phyloP scores from a whole-genome alignment of 1,140 invertebrate genomes.

The Plutomurus gul region DNA sequence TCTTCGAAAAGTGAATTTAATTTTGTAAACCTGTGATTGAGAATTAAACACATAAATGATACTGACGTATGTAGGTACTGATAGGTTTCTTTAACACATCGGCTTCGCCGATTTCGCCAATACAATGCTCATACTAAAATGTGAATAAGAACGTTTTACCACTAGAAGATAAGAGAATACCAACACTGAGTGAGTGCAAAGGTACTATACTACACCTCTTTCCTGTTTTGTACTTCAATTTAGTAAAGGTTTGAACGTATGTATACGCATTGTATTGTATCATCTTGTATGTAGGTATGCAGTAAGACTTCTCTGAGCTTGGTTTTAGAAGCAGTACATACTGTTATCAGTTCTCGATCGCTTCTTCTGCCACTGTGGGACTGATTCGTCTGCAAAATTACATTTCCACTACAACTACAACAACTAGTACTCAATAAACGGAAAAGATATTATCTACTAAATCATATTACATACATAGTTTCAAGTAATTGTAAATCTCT shows the following conservation, averaged over 20 bases:
- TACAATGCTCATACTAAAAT: too few relatives aligned
- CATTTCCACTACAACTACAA: not conserved
- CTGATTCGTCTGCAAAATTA: not conserved
- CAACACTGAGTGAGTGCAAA: too few relatives aligned
- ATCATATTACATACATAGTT: not conserved
- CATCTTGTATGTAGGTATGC: not conserved
- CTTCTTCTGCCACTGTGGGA: not conserved
- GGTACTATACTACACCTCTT: too few relatives aligned
- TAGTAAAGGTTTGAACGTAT: not conserved
- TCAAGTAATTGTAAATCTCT: not conserved
- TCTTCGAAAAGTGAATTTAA: too few relatives aligned
- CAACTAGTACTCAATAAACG: constrained; percentile 27
- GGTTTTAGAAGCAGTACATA: constrained; percentile 6
- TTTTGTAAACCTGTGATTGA: too few relatives aligned
- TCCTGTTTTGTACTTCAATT: too few relatives aligned
- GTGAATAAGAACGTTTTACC: too few relatives aligned
- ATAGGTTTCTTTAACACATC: too few relatives aligned
- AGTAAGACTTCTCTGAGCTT: not conserved
- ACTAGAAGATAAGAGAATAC: too few relatives aligned
- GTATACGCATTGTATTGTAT: not conserved
- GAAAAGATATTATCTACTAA: constrained; percentile 8
- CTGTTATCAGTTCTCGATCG: constrained; percentile 7
- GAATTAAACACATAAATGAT: too few relatives aligned
- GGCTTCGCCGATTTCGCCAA: too few relatives aligned
- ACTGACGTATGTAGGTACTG: too few relatives aligned